phyloP scores from a whole-genome alignment of 2,888 invertebrate species.

The Lamellibrachia satsuma region DNA sequence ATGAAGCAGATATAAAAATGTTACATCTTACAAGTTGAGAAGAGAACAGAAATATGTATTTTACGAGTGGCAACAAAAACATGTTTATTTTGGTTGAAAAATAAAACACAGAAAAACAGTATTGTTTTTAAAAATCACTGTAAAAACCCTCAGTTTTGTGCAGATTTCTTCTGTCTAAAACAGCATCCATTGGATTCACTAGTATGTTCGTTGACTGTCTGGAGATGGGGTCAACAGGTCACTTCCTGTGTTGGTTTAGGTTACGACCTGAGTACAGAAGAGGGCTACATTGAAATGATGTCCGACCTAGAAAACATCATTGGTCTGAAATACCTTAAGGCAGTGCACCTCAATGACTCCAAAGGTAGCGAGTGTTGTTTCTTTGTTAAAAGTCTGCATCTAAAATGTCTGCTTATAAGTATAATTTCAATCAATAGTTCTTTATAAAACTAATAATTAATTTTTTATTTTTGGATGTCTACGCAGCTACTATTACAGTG shows the following conservation, averaged over 20 bases:
- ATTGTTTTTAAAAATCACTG: no score
- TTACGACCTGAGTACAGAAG: slow-evolving; percentile 63
- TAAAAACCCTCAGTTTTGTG: not conserved
- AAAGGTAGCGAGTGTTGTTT: slow-evolving; percentile 58
- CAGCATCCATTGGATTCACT: not conserved
- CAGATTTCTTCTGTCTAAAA: not conserved
- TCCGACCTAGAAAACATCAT: slow-evolving; percentile 63
- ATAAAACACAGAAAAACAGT: no score
- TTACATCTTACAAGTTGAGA: no score
- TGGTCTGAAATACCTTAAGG: slow-evolving; percentile 67
- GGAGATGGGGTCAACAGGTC: slow-evolving; percentile 13
- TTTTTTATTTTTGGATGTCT: no score
- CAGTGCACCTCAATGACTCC: slow-evolving; percentile 69
- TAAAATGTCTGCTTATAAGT: not conserved
- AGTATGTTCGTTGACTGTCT: not conserved
- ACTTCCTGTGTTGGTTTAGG: slow-evolving; percentile 51
- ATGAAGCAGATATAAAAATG: no score
- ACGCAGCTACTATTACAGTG: not conserved
- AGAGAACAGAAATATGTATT: no score
- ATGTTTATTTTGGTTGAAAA: no score
- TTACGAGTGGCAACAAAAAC: no score
- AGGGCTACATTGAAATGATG: slow-evolving; percentile 63
- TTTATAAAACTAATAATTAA: no score
- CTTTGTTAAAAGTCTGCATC: not conserved
- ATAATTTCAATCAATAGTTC: no score